A percentile compares a stretch with the other conserved stretches of the same genome.
phyloP scores from a whole-genome alignment of 2,113 vertebrate species.

The Rhabdomys dilectus region DNA sequence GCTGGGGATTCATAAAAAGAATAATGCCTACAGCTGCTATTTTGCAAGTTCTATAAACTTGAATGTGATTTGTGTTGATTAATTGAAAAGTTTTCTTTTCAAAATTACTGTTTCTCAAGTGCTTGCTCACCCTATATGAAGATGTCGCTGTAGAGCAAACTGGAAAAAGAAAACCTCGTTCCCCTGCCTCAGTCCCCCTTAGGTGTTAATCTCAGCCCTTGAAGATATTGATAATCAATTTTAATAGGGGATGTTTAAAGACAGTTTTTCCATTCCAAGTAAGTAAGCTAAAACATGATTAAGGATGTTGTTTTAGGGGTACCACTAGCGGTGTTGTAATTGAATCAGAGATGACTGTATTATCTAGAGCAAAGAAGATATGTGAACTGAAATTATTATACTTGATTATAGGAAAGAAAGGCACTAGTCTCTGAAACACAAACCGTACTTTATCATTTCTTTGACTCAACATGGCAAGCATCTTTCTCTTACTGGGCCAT shows the following conservation, averaged over 20 bases:
- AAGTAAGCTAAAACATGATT: constrained; percentile 9
- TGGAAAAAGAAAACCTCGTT: neutral
- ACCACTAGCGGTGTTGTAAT: neutral
- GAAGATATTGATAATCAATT: neutral
- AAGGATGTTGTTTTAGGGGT: neutral
- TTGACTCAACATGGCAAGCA: neutral
- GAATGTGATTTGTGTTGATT: neutral
- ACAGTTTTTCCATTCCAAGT: constrained; percentile 1
- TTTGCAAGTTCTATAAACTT: constrained; percentile 49
- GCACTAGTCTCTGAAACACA: neutral
- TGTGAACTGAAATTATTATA: constrained; percentile 6
- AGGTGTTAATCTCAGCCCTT: neutral
- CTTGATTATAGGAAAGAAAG: neutral
- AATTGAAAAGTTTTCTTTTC: neutral
- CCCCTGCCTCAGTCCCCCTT: neutral
- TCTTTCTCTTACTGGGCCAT: neutral
- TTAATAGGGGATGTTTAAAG: constrained; percentile 1
- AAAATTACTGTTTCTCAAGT: neutral
- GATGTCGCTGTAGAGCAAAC: neutral
- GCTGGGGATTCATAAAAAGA: constrained; percentile 6
- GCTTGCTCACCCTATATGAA: neutral
- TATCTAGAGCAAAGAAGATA: neutral
- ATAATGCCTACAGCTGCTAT: neutral
- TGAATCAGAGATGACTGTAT: neutral
- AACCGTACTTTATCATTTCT: neutral